Percentiles rank a stretch among this genome's conserved stretches.
phyloP scores from a whole-genome alignment of 2,113 vertebrate genomes.

The Psammodynastes pulverulentus region DNA sequence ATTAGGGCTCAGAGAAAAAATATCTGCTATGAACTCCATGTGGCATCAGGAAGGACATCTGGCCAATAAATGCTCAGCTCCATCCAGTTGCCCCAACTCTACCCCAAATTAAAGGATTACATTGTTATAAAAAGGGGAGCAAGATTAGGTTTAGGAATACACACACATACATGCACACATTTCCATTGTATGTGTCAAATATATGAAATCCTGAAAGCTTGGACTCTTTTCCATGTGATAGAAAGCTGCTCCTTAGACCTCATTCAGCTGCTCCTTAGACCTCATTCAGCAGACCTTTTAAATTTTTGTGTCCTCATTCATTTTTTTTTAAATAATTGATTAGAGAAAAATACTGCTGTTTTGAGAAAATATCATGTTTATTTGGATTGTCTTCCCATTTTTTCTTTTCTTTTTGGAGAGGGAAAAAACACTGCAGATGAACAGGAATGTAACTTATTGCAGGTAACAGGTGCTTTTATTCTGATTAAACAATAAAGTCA shows the following conservation, averaged over 20 bases:
- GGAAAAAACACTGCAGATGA: neutral
- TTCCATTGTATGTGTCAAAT: neutral
- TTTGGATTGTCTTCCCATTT: neutral
- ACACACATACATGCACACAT: too few relatives aligned
- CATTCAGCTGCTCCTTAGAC: neutral
- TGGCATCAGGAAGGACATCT: neutral
- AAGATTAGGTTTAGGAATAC: too few relatives aligned
- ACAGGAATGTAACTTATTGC: neutral
- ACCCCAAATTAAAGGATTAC: too few relatives aligned
- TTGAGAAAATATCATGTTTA: neutral
- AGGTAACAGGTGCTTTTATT: neutral
- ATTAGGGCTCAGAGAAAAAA: neutral
- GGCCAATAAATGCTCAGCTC: neutral
- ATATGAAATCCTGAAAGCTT: neutral
- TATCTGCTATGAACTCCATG: neutral
- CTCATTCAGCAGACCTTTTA: neutral
- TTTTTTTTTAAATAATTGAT: neutral
- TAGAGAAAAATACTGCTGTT: neutral
- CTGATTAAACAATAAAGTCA: neutral
- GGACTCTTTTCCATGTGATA: neutral
- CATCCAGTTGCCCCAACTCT: too few relatives aligned
- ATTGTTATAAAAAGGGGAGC: too few relatives aligned
- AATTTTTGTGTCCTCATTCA: neutral
- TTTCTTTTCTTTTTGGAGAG: neutral
- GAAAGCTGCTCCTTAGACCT: neutral